A percentile compares a stretch with the other conserved stretches of the same genome.
phyloP scores from a whole-genome alignment of 64 coral and sea anemone species.

The Acropora tenuis region DNA sequence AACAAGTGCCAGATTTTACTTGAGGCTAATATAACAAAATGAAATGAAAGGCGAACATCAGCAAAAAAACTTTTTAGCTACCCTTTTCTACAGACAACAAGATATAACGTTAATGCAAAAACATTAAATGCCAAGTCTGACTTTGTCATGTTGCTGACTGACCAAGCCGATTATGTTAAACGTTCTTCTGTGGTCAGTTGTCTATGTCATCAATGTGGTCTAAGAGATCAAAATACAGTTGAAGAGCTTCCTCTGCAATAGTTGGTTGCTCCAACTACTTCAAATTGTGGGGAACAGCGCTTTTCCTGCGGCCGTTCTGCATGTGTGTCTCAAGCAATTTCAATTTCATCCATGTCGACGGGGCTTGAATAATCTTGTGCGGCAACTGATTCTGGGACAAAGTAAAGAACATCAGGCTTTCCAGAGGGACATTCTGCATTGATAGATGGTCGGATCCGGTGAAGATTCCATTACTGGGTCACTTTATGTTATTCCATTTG shows the following conservation, averaged over 20 bases:
- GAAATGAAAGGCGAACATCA: too few relatives aligned
- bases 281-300: constrained; percentile 11
- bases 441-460: constrained; percentile 59
- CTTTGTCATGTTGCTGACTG: neutral
- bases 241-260: neutral
- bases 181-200: neutral
- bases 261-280: neutral
- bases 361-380: constrained; percentile 52
- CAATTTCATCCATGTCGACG: constrained; percentile 43
- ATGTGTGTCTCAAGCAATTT: constrained; percentile 4
- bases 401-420: constrained; percentile 70
- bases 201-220: constrained; percentile 12
- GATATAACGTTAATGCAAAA: too few relatives aligned
- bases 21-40: too few relatives aligned
- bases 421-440: constrained; percentile 63
- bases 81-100: too few relatives aligned
- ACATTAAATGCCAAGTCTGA: too few relatives aligned
- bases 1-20: too few relatives aligned
- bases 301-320: neutral
- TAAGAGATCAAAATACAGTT: constrained; percentile 39
- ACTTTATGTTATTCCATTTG: constrained; percentile 70
- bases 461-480: constrained; percentile 63
- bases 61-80: too few relatives aligned
- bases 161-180: neutral
- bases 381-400: constrained; percentile 55